phyloP scores from a whole-genome alignment of 2,797 vertebrate species.

The Notolabrus celidotus region DNA sequence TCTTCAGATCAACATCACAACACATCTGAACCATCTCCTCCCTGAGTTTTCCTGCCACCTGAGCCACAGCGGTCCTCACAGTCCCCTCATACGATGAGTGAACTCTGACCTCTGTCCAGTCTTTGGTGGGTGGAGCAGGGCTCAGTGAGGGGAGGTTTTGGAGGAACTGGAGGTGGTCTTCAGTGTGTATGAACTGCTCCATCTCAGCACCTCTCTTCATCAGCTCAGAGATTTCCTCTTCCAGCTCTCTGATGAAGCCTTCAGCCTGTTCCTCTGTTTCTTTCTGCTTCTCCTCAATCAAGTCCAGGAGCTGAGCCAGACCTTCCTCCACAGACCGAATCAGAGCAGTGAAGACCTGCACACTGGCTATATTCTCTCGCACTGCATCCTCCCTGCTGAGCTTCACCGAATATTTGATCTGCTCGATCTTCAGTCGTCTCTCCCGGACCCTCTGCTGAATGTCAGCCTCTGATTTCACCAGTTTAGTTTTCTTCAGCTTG shows the following conservation, averaged over 20 bases:
- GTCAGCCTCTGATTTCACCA: not conserved
- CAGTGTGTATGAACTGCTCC: not conserved
- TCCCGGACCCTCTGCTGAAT: not conserved
- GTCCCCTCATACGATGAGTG: not conserved
- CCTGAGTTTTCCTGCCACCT: not conserved
- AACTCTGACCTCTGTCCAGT: slow-evolving; percentile 12
- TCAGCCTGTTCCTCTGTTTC: not conserved
- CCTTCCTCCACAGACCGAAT: not conserved
- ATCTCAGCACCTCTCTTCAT: not conserved
- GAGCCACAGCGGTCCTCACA: not conserved
- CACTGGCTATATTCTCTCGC: not conserved
- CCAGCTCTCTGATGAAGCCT: slow-evolving; percentile 2
- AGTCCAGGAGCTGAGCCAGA: slow-evolving; percentile 2
- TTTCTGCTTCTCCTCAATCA: not conserved
- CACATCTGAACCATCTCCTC: not conserved
- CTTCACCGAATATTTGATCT: not conserved
- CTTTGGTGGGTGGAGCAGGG: not conserved
- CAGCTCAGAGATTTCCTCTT: not conserved
- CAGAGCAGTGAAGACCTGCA: slow-evolving; percentile 4
- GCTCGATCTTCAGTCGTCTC: not conserved
- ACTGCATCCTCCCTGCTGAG: slow-evolving; percentile 4
- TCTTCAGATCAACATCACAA: not conserved
- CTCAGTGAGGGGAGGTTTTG: not conserved
- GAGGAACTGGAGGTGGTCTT: slow-evolving; percentile 11
- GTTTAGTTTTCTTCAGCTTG: not conserved